Evolutionary conservation across 92 coral and sea anemone species (phyloP).

Genomic region (Porites divaricata): DNA sequence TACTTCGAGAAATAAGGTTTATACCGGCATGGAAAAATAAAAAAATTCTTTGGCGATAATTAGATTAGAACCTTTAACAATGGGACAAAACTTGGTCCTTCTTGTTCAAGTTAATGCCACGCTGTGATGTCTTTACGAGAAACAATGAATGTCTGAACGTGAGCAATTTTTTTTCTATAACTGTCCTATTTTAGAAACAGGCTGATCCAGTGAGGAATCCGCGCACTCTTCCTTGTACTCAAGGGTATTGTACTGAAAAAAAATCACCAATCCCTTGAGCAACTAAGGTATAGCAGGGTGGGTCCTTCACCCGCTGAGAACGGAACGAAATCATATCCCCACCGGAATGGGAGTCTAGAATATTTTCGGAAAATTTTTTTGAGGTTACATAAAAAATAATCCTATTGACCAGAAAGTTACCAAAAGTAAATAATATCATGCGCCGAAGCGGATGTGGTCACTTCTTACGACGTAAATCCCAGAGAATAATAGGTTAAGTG

Average conservation of each 20-base stretch:
- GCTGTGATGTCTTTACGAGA: slow-evolving; percentile 16
- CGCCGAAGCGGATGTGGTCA: no score
- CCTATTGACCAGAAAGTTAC: no score
- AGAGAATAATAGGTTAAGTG: no score
- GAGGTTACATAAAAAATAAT: no score
- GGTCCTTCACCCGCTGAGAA: background rate
- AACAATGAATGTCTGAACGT: background rate
- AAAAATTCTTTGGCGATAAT: background rate
- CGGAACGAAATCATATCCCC: slow-evolving; percentile 20
- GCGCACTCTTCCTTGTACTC: no score
- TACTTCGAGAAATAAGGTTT: background rate
- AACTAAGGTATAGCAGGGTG: background rate
- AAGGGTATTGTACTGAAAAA: no score
- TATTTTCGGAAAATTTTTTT: no score
- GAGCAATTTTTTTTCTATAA: background rate
- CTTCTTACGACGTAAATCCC: no score
- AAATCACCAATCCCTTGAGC: background rate
- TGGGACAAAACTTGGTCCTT: background rate
- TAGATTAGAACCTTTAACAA: slow-evolving; percentile 17
- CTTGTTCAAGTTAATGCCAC: background rate
- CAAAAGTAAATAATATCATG: no score
- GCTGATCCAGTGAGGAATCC: no score
- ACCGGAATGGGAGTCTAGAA: slow-evolving; percentile 3
- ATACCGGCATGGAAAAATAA: background rate
- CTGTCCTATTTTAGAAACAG: no score